Evolutionary conservation across 1,140 invertebrate genomes (phyloP), one percentile per base, ranked within the genome.

Genomic region (Sarcophaga peregrina): DNA sequence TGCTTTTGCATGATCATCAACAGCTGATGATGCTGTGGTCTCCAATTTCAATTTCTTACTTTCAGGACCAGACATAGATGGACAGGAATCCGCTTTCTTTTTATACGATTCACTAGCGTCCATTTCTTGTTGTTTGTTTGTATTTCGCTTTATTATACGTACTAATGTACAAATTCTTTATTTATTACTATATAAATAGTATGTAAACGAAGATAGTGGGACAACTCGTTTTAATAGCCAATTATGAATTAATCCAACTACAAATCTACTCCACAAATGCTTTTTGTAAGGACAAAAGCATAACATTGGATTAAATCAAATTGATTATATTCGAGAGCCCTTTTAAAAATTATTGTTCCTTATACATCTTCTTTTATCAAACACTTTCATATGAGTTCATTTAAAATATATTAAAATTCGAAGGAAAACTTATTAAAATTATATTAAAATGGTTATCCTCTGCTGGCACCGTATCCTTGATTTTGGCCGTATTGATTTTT

Each of bases 161-260:
- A 37, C 25, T n/a, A 81, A 13, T 62, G 54, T n/a, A 73, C 47
- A 47, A 72, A 72, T 5, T 9, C 17, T 25, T 83, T 84, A 20
- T 25, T 68, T 20, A 68, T n/a, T 68, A 68, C 62, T 68, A 68
- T 25, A 68, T 68, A 20, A 68, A 68, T 20, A 68, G 50, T 68
- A 37, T 82, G n/a, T 48, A 74, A 6, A 17, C 45, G 20, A 8
- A 52, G 73, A 25, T 25, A 52, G 15, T 83, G 48, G 52, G 83
- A 84, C 83, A 83, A 84, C 83, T 86, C 88, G 87, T 83, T 86
- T 86, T 85, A 88, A 89, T 87, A 89, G 87, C 88, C 88, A 89
- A 89, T 89, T 89, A 86, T 87, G 87, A 89, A 86, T 87, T 85
- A 87, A 89, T 89, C 88, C 88, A 89, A 89, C 86, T 86, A 86